Percentiles rank a stretch among this genome's conserved stretches.
Evolutionary conservation across 2,888 invertebrate genomes (phyloP).

Genomic region (Eudasyphora cyanicolor): DNA sequence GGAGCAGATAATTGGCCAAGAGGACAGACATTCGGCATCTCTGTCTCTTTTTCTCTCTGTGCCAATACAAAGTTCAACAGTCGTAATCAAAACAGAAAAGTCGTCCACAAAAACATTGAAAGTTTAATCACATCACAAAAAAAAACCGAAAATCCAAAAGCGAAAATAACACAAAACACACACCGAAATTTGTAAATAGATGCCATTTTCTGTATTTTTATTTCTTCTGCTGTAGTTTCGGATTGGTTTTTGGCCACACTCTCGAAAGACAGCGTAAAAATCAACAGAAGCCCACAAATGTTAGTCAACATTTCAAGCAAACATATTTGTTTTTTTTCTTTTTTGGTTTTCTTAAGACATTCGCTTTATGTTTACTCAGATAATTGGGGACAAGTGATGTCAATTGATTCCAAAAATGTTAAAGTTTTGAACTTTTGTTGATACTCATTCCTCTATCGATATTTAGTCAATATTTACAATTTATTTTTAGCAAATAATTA

Average conservation of each 20-base stretch:
- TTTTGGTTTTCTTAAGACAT: not conserved
- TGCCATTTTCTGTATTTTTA: not conserved
- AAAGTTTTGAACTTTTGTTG: not conserved
- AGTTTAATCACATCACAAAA: not conserved
- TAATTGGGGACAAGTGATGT: not conserved
- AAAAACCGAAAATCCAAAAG: not conserved
- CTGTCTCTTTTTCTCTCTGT: too few relatives aligned
- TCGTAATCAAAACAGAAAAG: not conserved
- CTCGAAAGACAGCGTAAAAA: not conserved
- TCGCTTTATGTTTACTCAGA: not conserved
- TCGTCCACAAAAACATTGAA: not conserved
- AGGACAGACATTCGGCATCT: not conserved
- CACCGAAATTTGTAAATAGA: constrained; percentile 1
- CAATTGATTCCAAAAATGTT: not conserved
- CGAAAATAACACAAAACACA: not conserved
- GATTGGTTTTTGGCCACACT: too few relatives aligned
- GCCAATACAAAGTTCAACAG: not conserved
- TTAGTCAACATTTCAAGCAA: not conserved
- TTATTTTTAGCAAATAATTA: too few relatives aligned
- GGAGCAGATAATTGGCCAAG: not conserved
- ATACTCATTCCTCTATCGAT: too few relatives aligned
- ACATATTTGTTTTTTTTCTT: not conserved
- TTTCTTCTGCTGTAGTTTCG: not conserved
- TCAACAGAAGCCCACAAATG: constrained; percentile 8
- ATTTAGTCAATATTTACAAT: too few relatives aligned